Conservation (phyloP, 2,113 vertebrate species). For the Misgurnus mizolepis region DNA sequence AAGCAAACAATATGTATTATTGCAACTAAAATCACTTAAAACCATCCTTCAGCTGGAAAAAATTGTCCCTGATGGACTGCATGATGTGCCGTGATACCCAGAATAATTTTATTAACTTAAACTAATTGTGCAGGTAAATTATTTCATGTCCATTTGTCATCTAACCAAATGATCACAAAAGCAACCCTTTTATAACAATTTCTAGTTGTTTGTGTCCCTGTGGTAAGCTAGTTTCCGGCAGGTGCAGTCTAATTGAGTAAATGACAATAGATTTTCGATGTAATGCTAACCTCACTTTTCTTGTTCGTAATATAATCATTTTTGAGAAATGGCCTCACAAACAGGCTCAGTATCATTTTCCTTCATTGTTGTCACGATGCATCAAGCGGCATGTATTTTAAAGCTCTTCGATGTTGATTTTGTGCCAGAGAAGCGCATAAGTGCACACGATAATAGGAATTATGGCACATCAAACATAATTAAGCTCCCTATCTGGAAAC, state of each 20-base stretch:
- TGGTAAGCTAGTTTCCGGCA: not conserved
- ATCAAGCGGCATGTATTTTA: constrained; percentile 39
- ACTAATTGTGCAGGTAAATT: no score
- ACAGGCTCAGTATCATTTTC: constrained; percentile 54
- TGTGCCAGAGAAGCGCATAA: constrained; percentile 61
- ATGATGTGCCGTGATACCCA: no score
- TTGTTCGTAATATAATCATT: constrained; percentile 55
- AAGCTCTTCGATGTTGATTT: constrained; percentile 66
- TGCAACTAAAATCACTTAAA: no score
- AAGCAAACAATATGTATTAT: no score
- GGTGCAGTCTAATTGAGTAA: constrained; percentile 28
- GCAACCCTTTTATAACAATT: constrained; percentile 22
- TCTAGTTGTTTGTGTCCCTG: not conserved
- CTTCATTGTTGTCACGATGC: constrained; percentile 46
- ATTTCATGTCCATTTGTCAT: not conserved
- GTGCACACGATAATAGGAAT: constrained; percentile 73
- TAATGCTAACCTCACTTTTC: constrained; percentile 16
- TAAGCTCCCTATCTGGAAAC: constrained; percentile 59
- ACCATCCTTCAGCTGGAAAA: no score
- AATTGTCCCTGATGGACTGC: no score
- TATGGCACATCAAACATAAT: constrained; percentile 71
- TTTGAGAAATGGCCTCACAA: constrained; percentile 50
- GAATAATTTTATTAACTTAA: no score
- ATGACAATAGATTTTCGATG: constrained; percentile 24
- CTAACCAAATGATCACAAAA: not conserved